A percentile compares a stretch with the other conserved stretches of the same genome.
Evolutionary conservation across 2,888 invertebrate species (phyloP).

Genomic region (Mellilla xanthometata): DNA sequence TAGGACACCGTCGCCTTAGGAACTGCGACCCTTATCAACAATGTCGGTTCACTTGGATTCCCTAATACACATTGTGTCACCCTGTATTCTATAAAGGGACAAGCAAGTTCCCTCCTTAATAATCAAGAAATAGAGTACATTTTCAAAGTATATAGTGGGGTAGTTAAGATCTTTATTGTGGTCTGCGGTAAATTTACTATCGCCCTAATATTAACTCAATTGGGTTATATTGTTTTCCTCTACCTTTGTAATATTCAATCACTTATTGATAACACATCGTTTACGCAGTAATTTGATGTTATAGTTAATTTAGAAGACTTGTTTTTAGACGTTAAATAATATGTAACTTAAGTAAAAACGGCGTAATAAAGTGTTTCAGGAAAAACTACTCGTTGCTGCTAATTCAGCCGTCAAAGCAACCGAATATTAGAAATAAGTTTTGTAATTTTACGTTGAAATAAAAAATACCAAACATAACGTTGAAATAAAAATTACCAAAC

Average conservation of each 20-base stretch:
- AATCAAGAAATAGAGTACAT: conserved; percentile 13
- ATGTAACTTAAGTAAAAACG: no score
- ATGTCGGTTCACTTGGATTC: conserved; percentile 61
- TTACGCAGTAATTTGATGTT: conserved; percentile 12
- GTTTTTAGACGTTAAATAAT: no score
- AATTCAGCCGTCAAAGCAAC: no score
- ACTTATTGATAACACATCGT: conserved; percentile 30
- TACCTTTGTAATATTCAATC: conserved; percentile 64
- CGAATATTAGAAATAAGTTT: no score
- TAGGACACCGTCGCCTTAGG: conserved; percentile 66
- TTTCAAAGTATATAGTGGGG: not conserved
- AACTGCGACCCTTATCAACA: conserved; percentile 76
- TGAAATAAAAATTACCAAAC: no score
- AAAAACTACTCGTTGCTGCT: no score
- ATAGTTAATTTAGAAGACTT: conserved; percentile 2
- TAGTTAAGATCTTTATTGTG: conserved; percentile 32
- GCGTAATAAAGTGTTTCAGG: no score
- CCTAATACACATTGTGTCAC: conserved; percentile 62
- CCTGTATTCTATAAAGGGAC: conserved; percentile 30
- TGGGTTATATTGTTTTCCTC: conserved; percentile 62
- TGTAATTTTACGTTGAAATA: no score
- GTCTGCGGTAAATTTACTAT: conserved; percentile 58
- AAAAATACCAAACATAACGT: no score
- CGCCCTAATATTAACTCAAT: conserved; percentile 62
- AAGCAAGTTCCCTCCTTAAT: conserved; percentile 38